Evolutionary conservation across 2,113 vertebrate species (phyloP), one percentile per base, ranked within the genome.

Genomic region (Falco punctatus): DNA sequence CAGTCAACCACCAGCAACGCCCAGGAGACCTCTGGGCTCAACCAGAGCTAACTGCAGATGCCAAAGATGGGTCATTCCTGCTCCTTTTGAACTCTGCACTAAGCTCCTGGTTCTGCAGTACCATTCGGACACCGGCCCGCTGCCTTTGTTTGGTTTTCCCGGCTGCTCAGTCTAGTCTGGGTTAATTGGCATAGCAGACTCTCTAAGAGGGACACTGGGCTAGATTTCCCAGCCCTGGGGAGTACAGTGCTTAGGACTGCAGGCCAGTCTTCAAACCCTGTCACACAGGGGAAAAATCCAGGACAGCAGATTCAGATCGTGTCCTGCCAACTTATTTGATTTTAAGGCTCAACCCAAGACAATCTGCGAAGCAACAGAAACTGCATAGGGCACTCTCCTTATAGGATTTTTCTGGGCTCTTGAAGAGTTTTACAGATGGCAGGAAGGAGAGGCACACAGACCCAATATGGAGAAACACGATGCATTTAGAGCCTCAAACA

Each of bases 401-500:
- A 20, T 0, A 59, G 10, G 6, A 2, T 22, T 46, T 67, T 38
- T 51, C 5, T 4, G 1, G 4, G 32, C 32, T 95, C 32, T 44
- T 57, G 22, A 81, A 52, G 48, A 84, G 48, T 48, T 86, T 54
- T 71, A 73, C 5, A 78, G 40, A 35, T 65, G 33, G 42, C 3
- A 5, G 33, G 11, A 74, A 69, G 21, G 49, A 55, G 26, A 86
- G 33, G 77, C 14, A 65, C 54, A 69, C 8, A 51, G 42, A n/a
- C 11, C 9, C 27, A 6, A 8, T n/a, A n/a, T 11, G 27, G 10
- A 83, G 65, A 77, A 90, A 40, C 24, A 55, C 0, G 0, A 14
- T 26, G 26, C 26, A 44, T 20, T 62, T 55, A 85, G 19, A 88
- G 35, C n/a, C 48, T 55, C 40, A 42, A 42, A 16, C 4, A 51